Evolutionary conservation across 2,113 vertebrate species (phyloP), one percentile per base, ranked within the genome.

Genomic region (Galbula dea): DNA sequence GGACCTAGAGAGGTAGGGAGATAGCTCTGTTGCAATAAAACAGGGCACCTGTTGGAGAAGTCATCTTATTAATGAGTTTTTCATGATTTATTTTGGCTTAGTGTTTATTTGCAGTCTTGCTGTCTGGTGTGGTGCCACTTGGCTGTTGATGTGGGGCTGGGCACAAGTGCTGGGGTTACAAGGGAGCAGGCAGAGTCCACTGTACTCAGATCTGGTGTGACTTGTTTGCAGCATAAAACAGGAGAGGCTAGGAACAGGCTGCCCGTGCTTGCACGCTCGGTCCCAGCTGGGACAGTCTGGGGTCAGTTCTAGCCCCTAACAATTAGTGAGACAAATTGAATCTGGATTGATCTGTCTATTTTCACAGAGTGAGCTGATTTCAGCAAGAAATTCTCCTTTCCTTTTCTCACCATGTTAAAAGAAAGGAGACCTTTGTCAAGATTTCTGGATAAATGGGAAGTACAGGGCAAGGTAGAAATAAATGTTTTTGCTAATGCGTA

Each of bases 351-450:
- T 94, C 87, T 66, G 71, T 79, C 58, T 48, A 6, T 30, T 78
- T 83, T 63, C 4, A 4, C 68, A 48, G 58, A 82, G 75, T 7
- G 16, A 93, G 65, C 34, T 10, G 4, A 46, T 90, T 83, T 39
- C 71, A 83, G 81, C 51, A 57, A 92, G 86, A 93, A 91, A 92
- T 85, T 89, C 78, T 84, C 21, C 86, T 83, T 83, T 95, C 39
- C 51, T 36, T 77, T 34, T 55, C 19, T 71, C 85, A 89, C 75
- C 7, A 2, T 32, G 30, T 89, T 93, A 55, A 92, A 86, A 94
- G 45, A 81, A 90, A 88, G 32, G 81, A 95, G 61, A 76, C 83
- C 49, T 52, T n/a, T 93, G 75, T 92, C 79, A 91, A n/a, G n/a
- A 80, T 94, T 88, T 85, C 63, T 93, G 75, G 30, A 83, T 83